Evolutionary conservation across 2,113 vertebrate species (phyloP).

Genomic region (Lepus europaeus): DNA sequence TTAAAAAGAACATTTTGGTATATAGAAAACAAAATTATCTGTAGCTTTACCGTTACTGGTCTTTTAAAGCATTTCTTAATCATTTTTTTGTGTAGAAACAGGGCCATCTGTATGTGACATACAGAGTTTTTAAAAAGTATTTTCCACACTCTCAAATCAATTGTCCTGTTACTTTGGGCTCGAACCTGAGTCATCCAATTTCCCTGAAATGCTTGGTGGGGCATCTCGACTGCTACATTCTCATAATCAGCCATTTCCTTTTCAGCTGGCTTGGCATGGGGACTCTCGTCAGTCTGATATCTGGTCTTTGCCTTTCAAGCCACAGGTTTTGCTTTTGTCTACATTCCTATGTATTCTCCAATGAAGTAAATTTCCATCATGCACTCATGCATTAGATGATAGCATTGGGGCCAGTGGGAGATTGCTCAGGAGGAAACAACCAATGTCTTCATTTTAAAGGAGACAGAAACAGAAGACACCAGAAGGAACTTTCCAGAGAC

Average conservation of each 20-base stretch:
- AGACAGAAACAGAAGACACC: constrained; percentile 3
- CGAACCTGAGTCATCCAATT: constrained; percentile 4
- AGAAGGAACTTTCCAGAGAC: not conserved
- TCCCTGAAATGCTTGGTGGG: constrained; percentile 23
- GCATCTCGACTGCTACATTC: constrained; percentile 28
- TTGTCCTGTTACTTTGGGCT: constrained; percentile 67
- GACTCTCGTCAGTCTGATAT: not conserved
- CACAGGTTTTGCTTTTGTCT: constrained; percentile 2
- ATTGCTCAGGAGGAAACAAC: not conserved
- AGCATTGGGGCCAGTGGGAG: not conserved
- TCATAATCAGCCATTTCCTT: constrained; percentile 53
- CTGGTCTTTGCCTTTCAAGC: constrained; percentile 1
- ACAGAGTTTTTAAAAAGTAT: constrained; percentile 48
- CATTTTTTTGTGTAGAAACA: constrained; percentile 43
- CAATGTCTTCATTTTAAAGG: constrained; percentile 30
- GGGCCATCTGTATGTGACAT: not conserved
- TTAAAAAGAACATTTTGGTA: constrained; percentile 29
- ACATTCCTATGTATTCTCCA: not conserved
- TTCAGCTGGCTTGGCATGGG: not conserved
- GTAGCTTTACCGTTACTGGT: not conserved
- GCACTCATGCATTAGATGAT: constrained; percentile 28
- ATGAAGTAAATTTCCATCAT: constrained; percentile 19
- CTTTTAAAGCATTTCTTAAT: constrained; percentile 40
- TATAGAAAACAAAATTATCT: constrained; percentile 42
- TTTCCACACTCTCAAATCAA: constrained; percentile 25